Base-by-base conservation (phyloP, 2,888 invertebrate species). In the Pollenia amentaria region DNA sequence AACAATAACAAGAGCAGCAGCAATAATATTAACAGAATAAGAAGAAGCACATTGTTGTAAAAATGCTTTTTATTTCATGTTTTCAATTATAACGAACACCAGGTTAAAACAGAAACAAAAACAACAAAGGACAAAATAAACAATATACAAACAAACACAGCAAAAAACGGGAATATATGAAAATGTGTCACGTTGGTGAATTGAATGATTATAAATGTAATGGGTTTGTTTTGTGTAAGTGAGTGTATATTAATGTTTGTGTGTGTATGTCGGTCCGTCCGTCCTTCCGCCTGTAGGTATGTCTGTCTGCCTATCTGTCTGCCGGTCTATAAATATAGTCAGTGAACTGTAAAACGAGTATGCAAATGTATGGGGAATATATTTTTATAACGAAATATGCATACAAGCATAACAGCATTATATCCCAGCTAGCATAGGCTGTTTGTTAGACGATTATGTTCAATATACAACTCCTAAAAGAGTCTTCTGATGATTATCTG, bases 141-240 rank as follows among this genome's bases (percentile, higher is more conserved):
- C 12, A 42, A 51, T 9, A n/a, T 10, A 11, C 7, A 65, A 12
- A 44, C 11, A 44, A 55, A 16, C 18, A 16, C 65, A 57, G 29
- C 21, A 62, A 64, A 29, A 29, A 72, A 40, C 18, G 44, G 1
- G 14, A 44, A 65, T 18, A 53, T 42, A 51, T 70, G 51, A 60
- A 86, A 84, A 83, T 84, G 84, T 87, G 84, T 73, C 87, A 81
- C 81, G 70, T 84, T 87, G 78, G 78, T 79, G 42, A 73, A 84
- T 29, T 29, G 29, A 29, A 69, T 79, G 40, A 79, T 73, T 67
- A 46, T 57, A 12, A 85, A 76, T 67, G 44, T 72, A 70, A 81
- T 64, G 67, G 14, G 42, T 84, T 73, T 79, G 64, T 48, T 55
- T 57, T 62, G 18, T 69, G 78, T 60, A 60, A 38, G 53, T 46